Evolutionary conservation across 2,888 invertebrate species (phyloP).

Genomic region (Gymnocheta viridis): DNA sequence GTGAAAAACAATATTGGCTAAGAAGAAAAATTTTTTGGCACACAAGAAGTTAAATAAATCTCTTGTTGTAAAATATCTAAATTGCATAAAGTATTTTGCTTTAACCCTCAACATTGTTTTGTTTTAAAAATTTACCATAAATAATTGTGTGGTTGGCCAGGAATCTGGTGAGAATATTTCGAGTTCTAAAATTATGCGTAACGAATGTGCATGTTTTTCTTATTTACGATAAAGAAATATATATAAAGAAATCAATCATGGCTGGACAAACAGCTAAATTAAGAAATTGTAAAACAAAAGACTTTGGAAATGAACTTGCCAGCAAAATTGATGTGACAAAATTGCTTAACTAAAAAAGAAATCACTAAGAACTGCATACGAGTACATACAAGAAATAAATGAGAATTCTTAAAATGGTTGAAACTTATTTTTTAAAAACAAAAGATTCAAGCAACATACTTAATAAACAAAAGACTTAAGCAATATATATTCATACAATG

Average conservation of each 20-base stretch:
- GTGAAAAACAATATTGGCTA: constrained; percentile 4
- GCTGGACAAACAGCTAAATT: constrained; percentile 7
- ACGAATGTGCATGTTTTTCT: constrained; percentile 43
- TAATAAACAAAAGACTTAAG: constrained; percentile 36
- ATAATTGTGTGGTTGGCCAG: constrained; percentile 49
- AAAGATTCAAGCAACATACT: too few relatives aligned
- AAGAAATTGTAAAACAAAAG: constrained; percentile 23
- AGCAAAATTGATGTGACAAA: neutral
- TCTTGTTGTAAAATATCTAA: neutral
- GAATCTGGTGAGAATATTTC: constrained; percentile 49
- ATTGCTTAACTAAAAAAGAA: neutral
- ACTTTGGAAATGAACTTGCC: constrained; percentile 19
- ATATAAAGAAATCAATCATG: constrained; percentile 33
- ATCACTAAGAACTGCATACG: neutral
- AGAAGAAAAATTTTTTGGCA: neutral
- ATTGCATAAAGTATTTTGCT: neutral
- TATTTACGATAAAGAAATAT: neutral
- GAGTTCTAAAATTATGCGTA: constrained; percentile 61
- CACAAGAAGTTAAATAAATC: too few relatives aligned
- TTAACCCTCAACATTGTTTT: neutral
- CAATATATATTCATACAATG: neutral
- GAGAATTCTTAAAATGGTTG: too few relatives aligned
- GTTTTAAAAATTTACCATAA: constrained; percentile 54
- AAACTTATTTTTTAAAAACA: too few relatives aligned
- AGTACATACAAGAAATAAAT: neutral